phyloP scores from a whole-genome alignment of 1,140 invertebrate species.

The Lineus longissimus region DNA sequence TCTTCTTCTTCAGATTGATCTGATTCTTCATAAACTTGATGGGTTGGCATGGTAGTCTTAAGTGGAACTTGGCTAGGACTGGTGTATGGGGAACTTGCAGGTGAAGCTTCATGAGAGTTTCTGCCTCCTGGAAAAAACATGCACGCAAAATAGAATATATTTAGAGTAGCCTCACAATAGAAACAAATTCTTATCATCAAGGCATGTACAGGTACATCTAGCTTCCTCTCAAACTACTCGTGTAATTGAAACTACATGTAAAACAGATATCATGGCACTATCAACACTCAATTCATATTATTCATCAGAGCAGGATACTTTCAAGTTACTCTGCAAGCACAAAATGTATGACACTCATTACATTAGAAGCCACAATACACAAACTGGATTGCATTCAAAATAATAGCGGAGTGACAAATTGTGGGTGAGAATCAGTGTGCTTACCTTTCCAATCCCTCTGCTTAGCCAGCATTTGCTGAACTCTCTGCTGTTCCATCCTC shows the following conservation, averaged over 20 bases:
- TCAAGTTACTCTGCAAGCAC: no score
- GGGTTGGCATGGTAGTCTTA: no score
- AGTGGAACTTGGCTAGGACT: no score
- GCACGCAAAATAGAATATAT: background rate
- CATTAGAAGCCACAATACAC: background rate
- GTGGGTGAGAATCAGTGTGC: background rate
- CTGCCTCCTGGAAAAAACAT: no score
- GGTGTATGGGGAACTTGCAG: no score
- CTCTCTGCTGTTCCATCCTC: slow-evolving; percentile 34
- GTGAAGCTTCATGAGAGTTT: no score
- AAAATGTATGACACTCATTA: background rate
- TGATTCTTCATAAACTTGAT: no score
- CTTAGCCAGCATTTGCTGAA: slow-evolving; percentile 36
- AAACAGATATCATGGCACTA: background rate
- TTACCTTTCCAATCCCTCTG: slow-evolving; percentile 21
- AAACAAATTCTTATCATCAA: background rate
- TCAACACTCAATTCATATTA: background rate
- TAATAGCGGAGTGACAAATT: background rate
- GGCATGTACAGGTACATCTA: background rate
- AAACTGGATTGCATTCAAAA: background rate
- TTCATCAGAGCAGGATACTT: background rate
- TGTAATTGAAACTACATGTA: background rate
- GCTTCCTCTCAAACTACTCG: background rate
- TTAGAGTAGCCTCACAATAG: background rate
- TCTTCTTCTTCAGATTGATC: no score